Evolutionary conservation across 2,113 vertebrate species (phyloP).

Genomic region (Carassius carassius): DNA sequence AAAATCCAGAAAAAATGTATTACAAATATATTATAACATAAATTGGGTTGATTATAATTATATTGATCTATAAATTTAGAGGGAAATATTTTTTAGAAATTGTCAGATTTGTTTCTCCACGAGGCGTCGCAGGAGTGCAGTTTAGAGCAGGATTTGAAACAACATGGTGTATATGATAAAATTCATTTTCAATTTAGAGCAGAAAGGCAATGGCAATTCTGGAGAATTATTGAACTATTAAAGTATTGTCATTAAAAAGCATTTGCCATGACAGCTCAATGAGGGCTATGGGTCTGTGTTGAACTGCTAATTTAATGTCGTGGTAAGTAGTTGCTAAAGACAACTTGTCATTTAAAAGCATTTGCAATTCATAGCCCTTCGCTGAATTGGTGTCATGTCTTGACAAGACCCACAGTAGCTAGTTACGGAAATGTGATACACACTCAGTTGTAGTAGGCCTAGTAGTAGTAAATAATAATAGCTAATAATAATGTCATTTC

Average conservation of each 20-base stretch:
- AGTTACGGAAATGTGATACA: background rate
- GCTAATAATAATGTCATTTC: background rate
- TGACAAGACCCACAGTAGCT: background rate
- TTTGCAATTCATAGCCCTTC: constrained; percentile 30
- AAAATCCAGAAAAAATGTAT: no score
- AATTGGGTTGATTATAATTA: no score
- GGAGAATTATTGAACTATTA: background rate
- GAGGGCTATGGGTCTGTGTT: background rate
- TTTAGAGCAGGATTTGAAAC: no score
- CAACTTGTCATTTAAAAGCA: background rate
- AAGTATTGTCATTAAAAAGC: constrained; percentile 11
- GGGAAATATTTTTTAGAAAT: no score
- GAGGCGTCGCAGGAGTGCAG: background rate
- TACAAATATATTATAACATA: no score
- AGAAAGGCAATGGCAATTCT: no score
- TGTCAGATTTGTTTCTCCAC: no score
- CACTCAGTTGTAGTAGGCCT: background rate
- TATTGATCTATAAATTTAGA: no score
- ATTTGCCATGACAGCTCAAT: background rate
- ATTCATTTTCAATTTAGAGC: no score
- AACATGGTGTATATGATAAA: no score
- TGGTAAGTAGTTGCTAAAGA: constrained; percentile 39
- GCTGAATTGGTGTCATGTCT: background rate
- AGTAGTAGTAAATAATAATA: no score
- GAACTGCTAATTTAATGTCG: constrained; percentile 25